These are phyloP conservation scores for Girardinus metallicus DNA, from an alignment of 2,797 vertebrate genomes.

Conservation along the genomic window DNA sequence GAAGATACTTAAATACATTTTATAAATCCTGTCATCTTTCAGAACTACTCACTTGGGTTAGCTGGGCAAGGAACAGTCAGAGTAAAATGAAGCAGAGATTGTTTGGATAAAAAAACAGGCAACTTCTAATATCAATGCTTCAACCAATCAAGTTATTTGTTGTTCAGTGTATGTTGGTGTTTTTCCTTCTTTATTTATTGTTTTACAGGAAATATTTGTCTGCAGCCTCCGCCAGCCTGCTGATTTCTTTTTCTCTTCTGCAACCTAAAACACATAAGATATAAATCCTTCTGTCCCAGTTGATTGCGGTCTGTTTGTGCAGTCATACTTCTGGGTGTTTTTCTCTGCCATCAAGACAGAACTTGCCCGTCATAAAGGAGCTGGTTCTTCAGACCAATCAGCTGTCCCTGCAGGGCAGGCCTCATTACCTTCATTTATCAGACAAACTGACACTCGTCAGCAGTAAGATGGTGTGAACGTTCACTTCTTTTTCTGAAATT, in stretches of 20 bases:
- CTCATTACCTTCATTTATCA: conserved; percentile 35
- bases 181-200: neutral
- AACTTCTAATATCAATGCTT: neutral
- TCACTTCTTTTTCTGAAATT: conserved; percentile 29
- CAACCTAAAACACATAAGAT: neutral
- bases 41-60: no score
- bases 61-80: neutral
- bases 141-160: neutral
- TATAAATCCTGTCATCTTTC: no score
- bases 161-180: neutral
- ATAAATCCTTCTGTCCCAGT: neutral
- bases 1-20: no score
- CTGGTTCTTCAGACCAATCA: conserved; percentile 49
- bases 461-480: conserved; percentile 27
- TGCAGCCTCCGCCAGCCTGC: neutral
- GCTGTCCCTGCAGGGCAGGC: conserved; percentile 41
- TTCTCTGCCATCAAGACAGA: conserved; percentile 49
- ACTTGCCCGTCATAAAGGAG: conserved; percentile 49
- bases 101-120: neutral
- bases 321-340: conserved; percentile 35
- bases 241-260: neutral
- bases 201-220: neutral
- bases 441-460: conserved; percentile 34
- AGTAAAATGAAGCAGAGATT: neutral
- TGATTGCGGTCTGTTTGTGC: neutral